These are phyloP conservation scores for Chunga burmeisteri DNA, from an alignment of 2,113 vertebrate genomes.

Conservation along the genomic window DNA sequence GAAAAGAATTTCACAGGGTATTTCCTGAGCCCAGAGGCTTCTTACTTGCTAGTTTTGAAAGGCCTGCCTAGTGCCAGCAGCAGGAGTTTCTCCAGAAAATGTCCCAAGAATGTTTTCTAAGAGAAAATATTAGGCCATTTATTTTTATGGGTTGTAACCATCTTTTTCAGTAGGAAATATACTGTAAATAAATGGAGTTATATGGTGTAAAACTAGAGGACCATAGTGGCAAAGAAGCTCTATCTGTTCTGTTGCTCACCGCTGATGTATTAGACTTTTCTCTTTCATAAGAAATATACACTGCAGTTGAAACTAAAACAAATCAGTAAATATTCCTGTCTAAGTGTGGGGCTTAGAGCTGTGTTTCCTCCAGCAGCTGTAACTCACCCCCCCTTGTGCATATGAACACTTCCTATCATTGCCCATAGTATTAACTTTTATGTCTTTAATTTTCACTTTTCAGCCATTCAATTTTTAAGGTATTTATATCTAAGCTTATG, in stretches of 20 bases:
- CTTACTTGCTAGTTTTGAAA: background rate
- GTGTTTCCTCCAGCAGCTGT: conserved; percentile 16
- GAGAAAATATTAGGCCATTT: background rate
- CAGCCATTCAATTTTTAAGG: background rate
- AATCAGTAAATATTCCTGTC: background rate
- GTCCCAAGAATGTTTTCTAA: background rate
- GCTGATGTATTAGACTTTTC: background rate
- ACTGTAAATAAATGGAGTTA: background rate
- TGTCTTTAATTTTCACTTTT: background rate
- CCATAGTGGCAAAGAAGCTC: background rate
- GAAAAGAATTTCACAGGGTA: background rate
- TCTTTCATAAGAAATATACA: background rate
- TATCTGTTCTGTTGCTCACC: background rate
- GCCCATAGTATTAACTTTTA: background rate
- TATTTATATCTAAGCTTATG: background rate
- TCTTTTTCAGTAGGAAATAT: background rate
- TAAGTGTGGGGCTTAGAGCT: background rate
- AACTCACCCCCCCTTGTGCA: background rate
- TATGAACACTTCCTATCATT: background rate
- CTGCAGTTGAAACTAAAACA: background rate
- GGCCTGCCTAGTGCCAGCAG: background rate
- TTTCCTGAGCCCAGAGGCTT: background rate
- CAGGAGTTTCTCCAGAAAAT: background rate
- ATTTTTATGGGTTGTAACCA: background rate
- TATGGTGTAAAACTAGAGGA: background rate